Conservation (phyloP, 2,888 invertebrate genomes). For the Agriotes lineatus region DNA sequence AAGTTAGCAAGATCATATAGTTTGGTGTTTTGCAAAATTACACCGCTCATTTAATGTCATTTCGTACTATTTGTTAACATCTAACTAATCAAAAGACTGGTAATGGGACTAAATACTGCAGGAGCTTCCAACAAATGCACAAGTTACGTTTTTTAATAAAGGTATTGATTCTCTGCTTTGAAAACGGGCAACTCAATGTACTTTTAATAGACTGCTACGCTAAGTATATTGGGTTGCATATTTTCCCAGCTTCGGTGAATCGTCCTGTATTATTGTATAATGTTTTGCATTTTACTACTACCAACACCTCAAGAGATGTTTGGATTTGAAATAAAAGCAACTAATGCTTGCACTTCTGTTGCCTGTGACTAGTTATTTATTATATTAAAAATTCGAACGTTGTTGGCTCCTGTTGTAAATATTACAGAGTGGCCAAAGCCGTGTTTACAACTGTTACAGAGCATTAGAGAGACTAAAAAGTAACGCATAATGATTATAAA, state of each 20-base stretch:
- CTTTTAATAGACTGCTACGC: no score
- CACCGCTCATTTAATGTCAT: conserved; percentile 11
- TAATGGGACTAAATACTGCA: conserved; percentile 39
- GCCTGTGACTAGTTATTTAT: background rate
- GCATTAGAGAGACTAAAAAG: no score
- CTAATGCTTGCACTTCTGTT: background rate
- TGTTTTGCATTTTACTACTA: no score
- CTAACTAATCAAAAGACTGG: conserved; percentile 40
- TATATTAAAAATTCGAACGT: conserved; percentile 15
- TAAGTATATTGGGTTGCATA: no score
- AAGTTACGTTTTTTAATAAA: background rate
- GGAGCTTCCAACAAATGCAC: conserved; percentile 29
- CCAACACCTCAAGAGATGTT: no score
- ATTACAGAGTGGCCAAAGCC: conserved; percentile 35
- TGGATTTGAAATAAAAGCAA: no score
- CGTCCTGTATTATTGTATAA: no score
- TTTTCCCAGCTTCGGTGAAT: no score
- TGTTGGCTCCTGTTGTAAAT: conserved; percentile 28
- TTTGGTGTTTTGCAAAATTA: conserved; percentile 22
- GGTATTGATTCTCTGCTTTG: background rate
- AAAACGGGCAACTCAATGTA: background rate
- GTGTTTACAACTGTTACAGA: no score
- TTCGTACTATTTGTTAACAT: conserved; percentile 23
- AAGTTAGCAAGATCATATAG: conserved; percentile 28
- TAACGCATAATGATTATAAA: no score